Conservation (phyloP, 2,888 invertebrate genomes). For the Cheilosia variabilis region DNA sequence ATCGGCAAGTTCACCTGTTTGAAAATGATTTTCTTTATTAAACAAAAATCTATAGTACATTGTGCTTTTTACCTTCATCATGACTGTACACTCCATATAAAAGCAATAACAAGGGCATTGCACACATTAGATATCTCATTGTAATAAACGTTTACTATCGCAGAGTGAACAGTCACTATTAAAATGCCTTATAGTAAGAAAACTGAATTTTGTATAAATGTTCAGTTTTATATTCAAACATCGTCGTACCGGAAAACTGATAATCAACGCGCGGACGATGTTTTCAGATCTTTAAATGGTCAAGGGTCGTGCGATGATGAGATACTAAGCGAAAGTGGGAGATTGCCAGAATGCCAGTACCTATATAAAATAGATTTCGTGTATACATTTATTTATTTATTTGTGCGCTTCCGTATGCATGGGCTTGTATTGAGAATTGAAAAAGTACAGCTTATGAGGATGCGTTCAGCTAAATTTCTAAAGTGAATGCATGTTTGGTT, state of each 20-base stretch:
- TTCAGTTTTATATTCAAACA: not conserved
- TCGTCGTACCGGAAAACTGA: slow-evolving; percentile 53
- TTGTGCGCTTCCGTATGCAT: slow-evolving; percentile 3
- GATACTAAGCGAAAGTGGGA: slow-evolving; percentile 32
- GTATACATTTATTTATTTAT: slow-evolving; percentile 13
- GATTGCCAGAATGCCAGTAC: slow-evolving; percentile 14
- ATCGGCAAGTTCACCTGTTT: slow-evolving; percentile 53
- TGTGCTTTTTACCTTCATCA: slow-evolving; percentile 43
- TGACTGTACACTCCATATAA: slow-evolving; percentile 14
- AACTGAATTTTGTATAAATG: not conserved
- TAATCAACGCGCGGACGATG: slow-evolving; percentile 48
- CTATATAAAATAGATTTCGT: slow-evolving; percentile 12
- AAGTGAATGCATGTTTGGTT: too few relatives aligned
- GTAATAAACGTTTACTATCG: not conserved
- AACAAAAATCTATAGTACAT: not conserved
- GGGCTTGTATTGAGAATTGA: not conserved
- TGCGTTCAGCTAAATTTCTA: too few relatives aligned
- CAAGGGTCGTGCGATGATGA: slow-evolving; percentile 66
- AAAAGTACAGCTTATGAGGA: too few relatives aligned
- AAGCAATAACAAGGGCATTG: slow-evolving; percentile 22
- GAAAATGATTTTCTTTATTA: slow-evolving; percentile 7
- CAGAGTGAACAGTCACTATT: not conserved
- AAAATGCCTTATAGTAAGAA: not conserved
- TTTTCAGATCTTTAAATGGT: slow-evolving; percentile 55
- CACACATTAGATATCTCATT: slow-evolving; percentile 15